Percentiles rank a stretch among this genome's conserved stretches.
phyloP scores from a whole-genome alignment of 2,113 vertebrate species.

The Anoura caudifer region DNA sequence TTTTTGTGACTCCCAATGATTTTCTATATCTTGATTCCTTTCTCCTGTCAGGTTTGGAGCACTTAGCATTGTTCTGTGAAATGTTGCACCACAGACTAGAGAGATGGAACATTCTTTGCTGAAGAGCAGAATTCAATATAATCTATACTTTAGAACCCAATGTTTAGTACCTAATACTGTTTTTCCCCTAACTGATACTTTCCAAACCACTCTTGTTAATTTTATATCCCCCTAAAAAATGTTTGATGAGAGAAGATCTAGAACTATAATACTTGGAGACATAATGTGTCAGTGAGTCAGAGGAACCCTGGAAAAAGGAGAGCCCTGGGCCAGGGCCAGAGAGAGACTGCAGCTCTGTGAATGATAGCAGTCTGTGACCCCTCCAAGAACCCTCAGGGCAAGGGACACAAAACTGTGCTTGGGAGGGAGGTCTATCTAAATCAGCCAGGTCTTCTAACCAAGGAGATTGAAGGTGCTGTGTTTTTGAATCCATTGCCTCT shows the following conservation, averaged over 20 bases:
- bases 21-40: background rate
- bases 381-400: background rate
- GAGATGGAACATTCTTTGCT: background rate
- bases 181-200: background rate
- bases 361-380: too few species aligned
- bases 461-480: background rate
- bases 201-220: background rate
- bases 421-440: background rate
- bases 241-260: background rate
- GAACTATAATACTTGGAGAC: background rate
- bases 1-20: background rate
- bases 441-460: background rate
- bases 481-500: background rate
- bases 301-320: background rate
- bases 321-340: accelerated
- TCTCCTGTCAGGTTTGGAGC: background rate
- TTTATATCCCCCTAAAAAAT: background rate
- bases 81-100: background rate
- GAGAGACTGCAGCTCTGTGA: accelerated
- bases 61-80: background rate
- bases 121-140: background rate
- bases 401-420: background rate
- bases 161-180: background rate
- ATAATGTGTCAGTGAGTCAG: background rate
- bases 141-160: background rate